Evolutionary conservation across 1,140 invertebrate species (phyloP), one percentile per base, ranked within the genome.

Genomic region (Drosophila paulistorum): DNA sequence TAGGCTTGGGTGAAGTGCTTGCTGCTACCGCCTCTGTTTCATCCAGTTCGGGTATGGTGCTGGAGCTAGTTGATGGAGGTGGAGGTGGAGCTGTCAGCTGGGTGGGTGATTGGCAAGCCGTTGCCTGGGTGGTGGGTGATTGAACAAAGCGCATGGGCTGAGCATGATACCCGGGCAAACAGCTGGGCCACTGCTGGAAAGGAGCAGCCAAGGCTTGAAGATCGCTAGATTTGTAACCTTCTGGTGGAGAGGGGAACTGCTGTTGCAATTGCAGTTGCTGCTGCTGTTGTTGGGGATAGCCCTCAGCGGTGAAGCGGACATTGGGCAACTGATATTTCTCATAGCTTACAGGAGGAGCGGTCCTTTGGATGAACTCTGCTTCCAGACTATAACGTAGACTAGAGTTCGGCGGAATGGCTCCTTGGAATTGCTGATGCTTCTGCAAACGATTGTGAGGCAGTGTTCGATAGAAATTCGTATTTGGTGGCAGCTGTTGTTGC

Each of bases 261-360:
- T 92, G 78, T 91, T 93, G 81, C 55, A 91, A 77, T 92, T 93
- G 65, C 23, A 71, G 75, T 23, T 79, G 72, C 20, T 79, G 71
- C 77, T 48, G 71, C 85, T 91, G 74, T 90, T 93, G 33, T 92
- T 92, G 65, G 0, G 96, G 96, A 91, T 97, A 97, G 1, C 96
- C 96, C 77, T 96, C 96, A 30, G 95, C 94, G 1, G 96, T 96
- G 85, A 96, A 96, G 68, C 96, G 94, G 13, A 96, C 94, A 78
- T 96, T 95, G 42, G 94, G 93, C 65, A 93, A 92, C 68, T 85
- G 82, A 91, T 93, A 91, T 93, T 94, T 90, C 92, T 93, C 81
- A 93, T 94, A 90, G 94, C 94, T 55, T 81, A 91, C 9, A 14
- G 80, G 91, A 11, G 76, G 74, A 11, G 63, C 65, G 37, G 93